A percentile compares a stretch with the other conserved stretches of the same genome.
Evolutionary conservation across 2,888 invertebrate species (phyloP).

Genomic region (Xestoiulus laeticollis): DNA sequence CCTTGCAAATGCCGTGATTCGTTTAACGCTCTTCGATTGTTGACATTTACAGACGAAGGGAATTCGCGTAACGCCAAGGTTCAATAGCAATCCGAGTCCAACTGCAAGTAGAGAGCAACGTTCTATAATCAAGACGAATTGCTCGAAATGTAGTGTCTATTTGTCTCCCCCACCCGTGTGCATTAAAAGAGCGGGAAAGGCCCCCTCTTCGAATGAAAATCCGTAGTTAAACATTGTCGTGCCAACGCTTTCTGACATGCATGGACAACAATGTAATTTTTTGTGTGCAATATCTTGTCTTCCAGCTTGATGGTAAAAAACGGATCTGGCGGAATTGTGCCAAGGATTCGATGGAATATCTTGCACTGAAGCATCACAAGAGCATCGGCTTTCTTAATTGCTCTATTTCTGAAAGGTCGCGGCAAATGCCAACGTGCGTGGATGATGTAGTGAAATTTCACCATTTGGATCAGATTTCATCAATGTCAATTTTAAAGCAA

Average conservation of each 20-base stretch:
- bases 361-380: too few species aligned
- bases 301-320: not conserved
- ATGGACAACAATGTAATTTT: not conserved
- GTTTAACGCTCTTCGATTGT: not conserved
- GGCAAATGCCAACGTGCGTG: too few species aligned
- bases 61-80: not conserved
- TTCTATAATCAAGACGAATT: not conserved
- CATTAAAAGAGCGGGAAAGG: not conserved
- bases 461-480: too few species aligned
- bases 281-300: not conserved
- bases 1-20: not conserved
- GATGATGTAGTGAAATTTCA: too few species aligned
- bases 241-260: not conserved
- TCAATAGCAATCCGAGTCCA: not conserved
- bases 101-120: not conserved
- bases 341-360: constrained; percentile 9
- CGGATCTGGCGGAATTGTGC: not conserved
- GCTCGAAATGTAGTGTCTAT: not conserved
- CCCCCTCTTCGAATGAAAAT: not conserved
- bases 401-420: too few species aligned
- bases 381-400: too few species aligned
- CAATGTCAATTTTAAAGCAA: too few species aligned
- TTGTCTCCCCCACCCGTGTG: not conserved
- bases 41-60: not conserved
- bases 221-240: not conserved